These are phyloP conservation scores for Ophion slaviceki DNA, from an alignment of 2,888 invertebrate genomes.

Conservation along the genomic window DNA sequence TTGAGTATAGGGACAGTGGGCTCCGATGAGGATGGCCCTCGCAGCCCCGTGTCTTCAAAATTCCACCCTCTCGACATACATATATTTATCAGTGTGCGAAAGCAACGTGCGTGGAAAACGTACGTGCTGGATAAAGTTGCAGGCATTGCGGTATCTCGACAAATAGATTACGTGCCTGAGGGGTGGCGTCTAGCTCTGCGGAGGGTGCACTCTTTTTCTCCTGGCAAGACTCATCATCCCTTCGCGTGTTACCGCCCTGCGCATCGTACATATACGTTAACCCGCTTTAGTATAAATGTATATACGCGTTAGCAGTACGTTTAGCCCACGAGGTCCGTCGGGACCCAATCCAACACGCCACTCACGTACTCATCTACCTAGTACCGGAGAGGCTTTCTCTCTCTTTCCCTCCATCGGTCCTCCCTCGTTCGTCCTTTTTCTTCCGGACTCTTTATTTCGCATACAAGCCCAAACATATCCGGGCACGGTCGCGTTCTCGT, in stretches of 20 bases:
- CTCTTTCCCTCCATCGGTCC: slow-evolving; percentile 39
- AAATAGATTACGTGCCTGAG: slow-evolving; percentile 83
- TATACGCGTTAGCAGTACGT: slow-evolving; percentile 34
- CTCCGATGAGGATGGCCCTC: background rate
- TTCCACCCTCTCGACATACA: slow-evolving; percentile 7
- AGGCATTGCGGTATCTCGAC: slow-evolving; percentile 80
- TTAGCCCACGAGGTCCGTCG: slow-evolving; percentile 58
- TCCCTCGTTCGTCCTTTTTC: slow-evolving; percentile 36
- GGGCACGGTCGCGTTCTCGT: background rate
- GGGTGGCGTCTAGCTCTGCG: slow-evolving; percentile 58
- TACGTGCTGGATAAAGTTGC: slow-evolving; percentile 67
- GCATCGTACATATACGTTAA: slow-evolving; percentile 27
- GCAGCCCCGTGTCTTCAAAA: slow-evolving; percentile 47
- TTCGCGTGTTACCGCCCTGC: slow-evolving; percentile 30
- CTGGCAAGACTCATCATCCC: slow-evolving; percentile 48
- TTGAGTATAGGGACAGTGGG: no score
- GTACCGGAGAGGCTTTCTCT: slow-evolving; percentile 80
- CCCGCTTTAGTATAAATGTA: background rate
- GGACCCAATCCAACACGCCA: slow-evolving; percentile 79
- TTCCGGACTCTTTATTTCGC: slow-evolving; percentile 49
- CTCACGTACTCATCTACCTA: slow-evolving; percentile 82
- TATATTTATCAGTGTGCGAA: slow-evolving; percentile 11
- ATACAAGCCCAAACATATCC: slow-evolving; percentile 25
- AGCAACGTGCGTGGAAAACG: slow-evolving; percentile 65
- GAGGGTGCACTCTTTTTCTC: slow-evolving; percentile 70